Conservation (phyloP, 2,888 invertebrate species). For the Celastrina argiolus region DNA sequence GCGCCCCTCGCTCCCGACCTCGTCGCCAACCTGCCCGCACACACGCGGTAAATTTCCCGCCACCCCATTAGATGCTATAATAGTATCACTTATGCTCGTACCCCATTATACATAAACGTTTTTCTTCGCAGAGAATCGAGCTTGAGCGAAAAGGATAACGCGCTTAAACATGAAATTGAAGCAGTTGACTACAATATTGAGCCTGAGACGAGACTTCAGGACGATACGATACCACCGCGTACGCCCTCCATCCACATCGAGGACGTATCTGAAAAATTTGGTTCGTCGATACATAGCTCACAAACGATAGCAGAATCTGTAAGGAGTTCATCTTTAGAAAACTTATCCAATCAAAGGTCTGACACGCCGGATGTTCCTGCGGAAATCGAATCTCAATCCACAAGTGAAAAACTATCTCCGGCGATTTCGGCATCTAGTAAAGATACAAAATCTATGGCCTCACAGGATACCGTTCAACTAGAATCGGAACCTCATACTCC, state of each 20-base stretch:
- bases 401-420: constrained; percentile 43
- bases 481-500: constrained; percentile 31
- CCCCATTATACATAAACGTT: constrained; percentile 23
- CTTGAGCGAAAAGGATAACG: constrained; percentile 41
- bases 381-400: constrained; percentile 27
- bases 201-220: constrained; percentile 30
- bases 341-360: constrained; percentile 37
- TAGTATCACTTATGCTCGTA: constrained; percentile 33
- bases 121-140: constrained; percentile 58
- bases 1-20: constrained; percentile 62
- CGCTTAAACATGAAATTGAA: constrained; percentile 34
- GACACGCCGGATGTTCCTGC: constrained; percentile 28
- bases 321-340: constrained; percentile 32
- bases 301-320: constrained; percentile 33
- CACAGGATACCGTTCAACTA: constrained; percentile 6
- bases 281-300: constrained; percentile 38
- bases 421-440: constrained; percentile 34
- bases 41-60: constrained; percentile 55
- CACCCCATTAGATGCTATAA: constrained; percentile 31
- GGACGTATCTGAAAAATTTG: constrained; percentile 57
- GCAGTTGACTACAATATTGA: constrained; percentile 31
- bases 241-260: constrained; percentile 62
- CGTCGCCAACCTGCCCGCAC: constrained; percentile 63
- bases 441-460: constrained; percentile 15
- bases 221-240: constrained; percentile 42